Percentiles rank a stretch among this genome's conserved stretches.
Conservation (phyloP, 2,888 invertebrate species). For the Cordilura impudica region DNA sequence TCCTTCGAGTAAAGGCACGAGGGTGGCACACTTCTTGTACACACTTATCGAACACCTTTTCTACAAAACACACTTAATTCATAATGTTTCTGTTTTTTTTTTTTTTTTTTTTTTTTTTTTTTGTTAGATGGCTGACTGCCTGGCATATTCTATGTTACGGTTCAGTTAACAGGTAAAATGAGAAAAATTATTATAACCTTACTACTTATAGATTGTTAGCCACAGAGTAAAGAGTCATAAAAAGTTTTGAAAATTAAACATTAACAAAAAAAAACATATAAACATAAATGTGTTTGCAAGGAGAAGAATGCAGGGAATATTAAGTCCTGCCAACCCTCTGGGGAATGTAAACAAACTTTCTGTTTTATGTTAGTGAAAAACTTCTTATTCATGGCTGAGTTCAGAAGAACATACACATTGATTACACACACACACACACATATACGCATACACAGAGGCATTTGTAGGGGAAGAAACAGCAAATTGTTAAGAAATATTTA, state of each 20-base stretch:
- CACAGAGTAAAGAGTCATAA: conserved; percentile 28
- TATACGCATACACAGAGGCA: not conserved
- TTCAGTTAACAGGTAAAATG: conserved; percentile 57
- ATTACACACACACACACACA: not conserved
- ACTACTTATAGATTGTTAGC: conserved; percentile 34
- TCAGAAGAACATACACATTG: not conserved
- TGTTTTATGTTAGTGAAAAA: conserved; percentile 9
- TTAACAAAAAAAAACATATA: conserved; percentile 17
- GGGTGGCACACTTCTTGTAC: conserved; percentile 45
- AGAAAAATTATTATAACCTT: conserved; percentile 30
- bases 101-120: too few relatives aligned
- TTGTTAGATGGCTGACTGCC: not conserved
- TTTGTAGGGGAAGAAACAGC: too few relatives aligned
- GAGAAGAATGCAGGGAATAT: conserved; percentile 5
- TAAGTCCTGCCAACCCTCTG: not conserved
- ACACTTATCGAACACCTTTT: not conserved
- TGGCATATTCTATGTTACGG: conserved; percentile 33
- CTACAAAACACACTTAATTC: not conserved
- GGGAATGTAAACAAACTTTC: not conserved
- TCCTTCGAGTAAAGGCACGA: conserved; percentile 19
- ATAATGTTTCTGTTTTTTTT: too few relatives aligned
- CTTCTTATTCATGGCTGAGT: conserved; percentile 7
- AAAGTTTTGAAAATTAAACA: conserved; percentile 28
- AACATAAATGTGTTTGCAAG: not conserved
- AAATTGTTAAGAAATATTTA: too few relatives aligned